These are phyloP conservation scores for Drosophila ogumai DNA, from an alignment of 1,140 invertebrate genomes.

Conservation along the genomic window DNA sequence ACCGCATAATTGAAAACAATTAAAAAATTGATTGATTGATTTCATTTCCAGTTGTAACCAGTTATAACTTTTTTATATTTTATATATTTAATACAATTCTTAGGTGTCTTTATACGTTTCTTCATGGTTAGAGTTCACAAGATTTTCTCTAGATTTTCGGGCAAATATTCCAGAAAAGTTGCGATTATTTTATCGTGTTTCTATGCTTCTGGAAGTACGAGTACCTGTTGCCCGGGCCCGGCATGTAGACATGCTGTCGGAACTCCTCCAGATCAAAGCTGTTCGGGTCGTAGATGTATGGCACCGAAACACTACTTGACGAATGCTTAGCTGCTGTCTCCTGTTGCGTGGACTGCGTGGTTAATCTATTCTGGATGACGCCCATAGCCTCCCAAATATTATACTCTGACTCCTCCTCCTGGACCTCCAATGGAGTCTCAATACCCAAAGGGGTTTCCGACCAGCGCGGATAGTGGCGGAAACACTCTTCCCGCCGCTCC, in stretches of 20 bases:
- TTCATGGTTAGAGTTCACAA: neutral
- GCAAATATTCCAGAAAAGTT: too few species aligned
- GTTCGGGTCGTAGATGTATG: conserved; percentile 36
- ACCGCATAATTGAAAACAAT: too few species aligned
- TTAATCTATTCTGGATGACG: neutral
- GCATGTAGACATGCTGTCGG: conserved; percentile 29
- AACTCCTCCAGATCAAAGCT: conserved; percentile 48
- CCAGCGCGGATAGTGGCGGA: neutral
- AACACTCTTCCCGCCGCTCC: conserved; percentile 10
- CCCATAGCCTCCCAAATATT: conserved; percentile 35
- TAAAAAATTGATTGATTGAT: too few species aligned
- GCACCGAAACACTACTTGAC: too few species aligned
- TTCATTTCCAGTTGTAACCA: too few species aligned
- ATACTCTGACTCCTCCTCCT: conserved; percentile 17
- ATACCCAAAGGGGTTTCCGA: neutral
- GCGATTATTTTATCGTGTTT: neutral
- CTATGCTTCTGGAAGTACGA: conserved; percentile 29
- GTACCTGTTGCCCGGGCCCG: conserved; percentile 46
- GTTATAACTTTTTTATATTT: too few species aligned
- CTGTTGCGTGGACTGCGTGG: too few species aligned
- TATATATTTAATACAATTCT: neutral
- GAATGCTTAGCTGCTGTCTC: neutral
- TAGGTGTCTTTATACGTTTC: neutral
- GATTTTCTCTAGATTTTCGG: conserved; percentile 9
- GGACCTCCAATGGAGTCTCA: neutral